A percentile compares a stretch with the other conserved stretches of the same genome.
Evolutionary conservation across 2,113 vertebrate genomes (phyloP).

Genomic region (Barnardius zonarius): DNA sequence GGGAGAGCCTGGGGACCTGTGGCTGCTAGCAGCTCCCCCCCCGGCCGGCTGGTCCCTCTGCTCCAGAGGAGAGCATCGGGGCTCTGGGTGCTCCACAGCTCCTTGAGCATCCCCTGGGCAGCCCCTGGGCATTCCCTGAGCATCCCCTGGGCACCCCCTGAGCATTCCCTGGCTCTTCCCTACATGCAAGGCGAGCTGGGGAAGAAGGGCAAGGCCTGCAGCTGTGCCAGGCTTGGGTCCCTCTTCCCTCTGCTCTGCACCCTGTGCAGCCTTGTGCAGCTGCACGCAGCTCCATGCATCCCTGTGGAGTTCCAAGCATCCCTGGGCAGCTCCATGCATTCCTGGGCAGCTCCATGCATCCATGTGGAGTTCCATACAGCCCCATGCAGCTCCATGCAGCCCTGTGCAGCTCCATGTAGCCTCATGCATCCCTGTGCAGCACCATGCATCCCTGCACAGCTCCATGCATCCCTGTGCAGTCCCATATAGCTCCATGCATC

Average conservation of each 20-base stretch:
- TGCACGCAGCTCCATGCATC: too few species aligned
- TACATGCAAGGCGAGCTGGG: accelerated
- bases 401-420: background rate
- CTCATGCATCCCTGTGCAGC: background rate
- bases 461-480: background rate
- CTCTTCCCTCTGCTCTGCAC: background rate
- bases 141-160: background rate
- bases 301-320: background rate
- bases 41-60: background rate
- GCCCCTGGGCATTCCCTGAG: background rate
- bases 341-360: background rate
- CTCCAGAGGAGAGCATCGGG: background rate
- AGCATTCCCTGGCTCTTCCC: background rate
- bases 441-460: too few species aligned
- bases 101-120: background rate
- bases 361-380: too few species aligned
- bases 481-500: background rate
- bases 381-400: background rate
- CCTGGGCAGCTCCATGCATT: accelerated
- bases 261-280: background rate
- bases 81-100: background rate
- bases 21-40: background rate
- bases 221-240: background rate
- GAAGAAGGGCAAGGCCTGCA: background rate
- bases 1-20: background rate